phyloP scores from a whole-genome alignment of 2,113 vertebrate species.

The Narcine bancroftii region DNA sequence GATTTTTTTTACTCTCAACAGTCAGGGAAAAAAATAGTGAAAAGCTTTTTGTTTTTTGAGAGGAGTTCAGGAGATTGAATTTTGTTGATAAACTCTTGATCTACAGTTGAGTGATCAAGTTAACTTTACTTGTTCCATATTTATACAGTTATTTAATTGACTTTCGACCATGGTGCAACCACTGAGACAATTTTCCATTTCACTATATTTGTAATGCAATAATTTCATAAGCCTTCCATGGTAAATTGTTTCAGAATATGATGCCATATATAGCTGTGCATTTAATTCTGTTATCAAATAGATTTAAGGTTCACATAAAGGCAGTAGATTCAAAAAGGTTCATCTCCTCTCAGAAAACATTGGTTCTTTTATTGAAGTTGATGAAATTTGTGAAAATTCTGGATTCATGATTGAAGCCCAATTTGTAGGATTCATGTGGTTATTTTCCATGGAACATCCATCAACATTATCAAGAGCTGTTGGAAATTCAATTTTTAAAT shows the following conservation, averaged over 20 bases:
- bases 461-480: background rate
- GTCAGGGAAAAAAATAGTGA: background rate
- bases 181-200: background rate
- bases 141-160: background rate
- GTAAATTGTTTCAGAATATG: background rate
- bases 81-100: background rate
- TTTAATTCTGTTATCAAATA: constrained; percentile 1
- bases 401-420: background rate
- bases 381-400: background rate
- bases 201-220: too few species aligned
- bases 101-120: background rate
- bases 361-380: background rate
- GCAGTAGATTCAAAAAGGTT: background rate
- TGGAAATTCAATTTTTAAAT: background rate
- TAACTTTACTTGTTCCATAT: background rate
- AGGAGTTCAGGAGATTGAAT: background rate
- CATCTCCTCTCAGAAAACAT: background rate
- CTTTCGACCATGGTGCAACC: background rate
- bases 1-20: background rate
- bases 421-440: background rate
- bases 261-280: background rate
- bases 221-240: background rate
- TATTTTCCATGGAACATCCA: background rate
- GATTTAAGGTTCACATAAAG: background rate
- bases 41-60: background rate